These are phyloP conservation scores for Halictus quadricinctus DNA, from an alignment of 2,888 invertebrate genomes.

Conservation along the genomic window DNA sequence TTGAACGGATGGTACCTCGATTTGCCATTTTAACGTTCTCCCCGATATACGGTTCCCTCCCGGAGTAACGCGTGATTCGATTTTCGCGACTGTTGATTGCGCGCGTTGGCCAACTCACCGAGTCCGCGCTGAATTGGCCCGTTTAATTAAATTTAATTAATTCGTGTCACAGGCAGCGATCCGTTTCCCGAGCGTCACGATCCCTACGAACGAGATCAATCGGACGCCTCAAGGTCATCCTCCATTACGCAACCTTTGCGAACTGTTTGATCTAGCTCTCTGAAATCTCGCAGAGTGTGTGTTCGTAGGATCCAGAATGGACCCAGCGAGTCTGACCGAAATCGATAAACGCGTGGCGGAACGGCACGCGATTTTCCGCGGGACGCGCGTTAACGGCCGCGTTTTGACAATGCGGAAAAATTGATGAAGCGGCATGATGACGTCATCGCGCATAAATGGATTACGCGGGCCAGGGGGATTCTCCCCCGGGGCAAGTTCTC, in stretches of 20 bases:
- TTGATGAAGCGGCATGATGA: constrained; percentile 31
- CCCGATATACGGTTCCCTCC: background rate
- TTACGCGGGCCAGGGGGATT: constrained; percentile 5
- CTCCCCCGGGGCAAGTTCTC: background rate
- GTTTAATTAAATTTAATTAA: constrained; percentile 51
- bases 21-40: constrained; percentile 10
- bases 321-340: background rate
- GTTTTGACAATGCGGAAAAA: constrained; percentile 23
- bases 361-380: background rate
- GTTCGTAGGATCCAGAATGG: background rate
- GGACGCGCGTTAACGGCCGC: constrained; percentile 5
- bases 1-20: background rate
- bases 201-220: background rate
- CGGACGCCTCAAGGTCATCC: background rate
- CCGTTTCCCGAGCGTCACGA: background rate
- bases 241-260: background rate
- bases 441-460: constrained; percentile 29
- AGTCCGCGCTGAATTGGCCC: constrained; percentile 15
- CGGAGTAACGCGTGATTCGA: background rate
- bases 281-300: background rate
- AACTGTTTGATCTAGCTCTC: background rate
- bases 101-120: constrained; percentile 11
- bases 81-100: constrained; percentile 21
- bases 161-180: constrained; percentile 15
- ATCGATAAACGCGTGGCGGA: background rate